phyloP scores from a whole-genome alignment of 37 sponge, comb jelly and placozoan genomes.

The Theonella swinhoei region DNA sequence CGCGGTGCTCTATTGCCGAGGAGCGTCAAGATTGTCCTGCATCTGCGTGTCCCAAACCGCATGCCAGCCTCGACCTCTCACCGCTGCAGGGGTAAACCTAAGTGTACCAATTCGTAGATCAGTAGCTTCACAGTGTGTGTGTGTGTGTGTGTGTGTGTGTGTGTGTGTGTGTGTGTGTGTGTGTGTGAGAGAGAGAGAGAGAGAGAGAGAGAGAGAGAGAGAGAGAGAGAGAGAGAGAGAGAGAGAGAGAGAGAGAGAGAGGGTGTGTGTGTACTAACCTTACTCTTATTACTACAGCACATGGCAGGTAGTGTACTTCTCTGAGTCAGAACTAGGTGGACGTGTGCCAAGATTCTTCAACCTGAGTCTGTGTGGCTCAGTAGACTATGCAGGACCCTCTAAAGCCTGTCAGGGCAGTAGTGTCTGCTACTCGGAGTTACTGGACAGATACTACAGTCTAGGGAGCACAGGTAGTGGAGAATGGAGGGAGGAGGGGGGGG shows the following conservation, averaged over 20 bases:
- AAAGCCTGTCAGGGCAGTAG: conserved; percentile 3
- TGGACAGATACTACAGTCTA: conserved; percentile 38
- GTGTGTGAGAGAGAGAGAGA: not conserved
- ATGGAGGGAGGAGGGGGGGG: not conserved
- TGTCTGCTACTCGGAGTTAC: conserved; percentile 47
- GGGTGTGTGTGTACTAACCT: no score
- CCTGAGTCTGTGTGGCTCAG: conserved; percentile 54
- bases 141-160: not conserved
- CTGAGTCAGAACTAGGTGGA: conserved; percentile 1
- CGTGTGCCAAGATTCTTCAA: conserved; percentile 61
- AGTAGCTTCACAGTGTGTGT: not conserved
- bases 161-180: not conserved
- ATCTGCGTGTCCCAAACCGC: not conserved
- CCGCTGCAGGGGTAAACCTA: conserved; percentile 48
- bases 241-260: no score
- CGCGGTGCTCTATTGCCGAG: not conserved
- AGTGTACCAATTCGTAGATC: no score
- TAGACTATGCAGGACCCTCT: not conserved
- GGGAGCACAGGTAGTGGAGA: not conserved
- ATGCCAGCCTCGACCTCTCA: conserved; percentile 13
- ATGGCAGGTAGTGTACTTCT: conserved; percentile 53
- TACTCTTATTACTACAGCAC: no score
- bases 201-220: no score
- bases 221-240: no score
- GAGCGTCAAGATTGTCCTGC: not conserved